phyloP scores from a whole-genome alignment of 2,113 vertebrate species.

The Indicator indicator region DNA sequence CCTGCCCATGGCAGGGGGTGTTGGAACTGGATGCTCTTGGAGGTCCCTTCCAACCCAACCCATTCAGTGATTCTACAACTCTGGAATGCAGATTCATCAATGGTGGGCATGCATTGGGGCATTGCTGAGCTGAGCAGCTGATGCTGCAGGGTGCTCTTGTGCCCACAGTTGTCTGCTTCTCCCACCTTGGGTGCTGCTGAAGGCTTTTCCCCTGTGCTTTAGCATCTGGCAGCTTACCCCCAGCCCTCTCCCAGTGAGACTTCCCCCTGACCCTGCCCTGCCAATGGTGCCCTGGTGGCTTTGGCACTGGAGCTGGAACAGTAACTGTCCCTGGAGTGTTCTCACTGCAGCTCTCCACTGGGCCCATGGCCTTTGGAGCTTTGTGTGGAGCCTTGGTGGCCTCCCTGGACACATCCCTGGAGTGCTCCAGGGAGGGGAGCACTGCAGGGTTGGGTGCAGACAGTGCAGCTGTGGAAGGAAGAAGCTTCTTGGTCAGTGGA shows the following conservation, averaged over 20 bases:
- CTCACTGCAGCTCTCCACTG: background rate
- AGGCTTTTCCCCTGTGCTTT: too few species aligned
- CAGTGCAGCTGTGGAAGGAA: rapidly evolving
- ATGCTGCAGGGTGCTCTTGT: too few species aligned
- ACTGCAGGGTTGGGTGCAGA: background rate
- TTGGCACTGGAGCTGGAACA: background rate
- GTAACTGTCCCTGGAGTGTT: background rate
- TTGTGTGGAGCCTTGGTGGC: background rate
- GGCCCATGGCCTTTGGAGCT: background rate
- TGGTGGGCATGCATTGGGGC: too few species aligned
- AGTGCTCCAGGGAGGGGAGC: rapidly evolving
- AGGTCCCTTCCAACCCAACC: background rate
- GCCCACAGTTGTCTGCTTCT: too few species aligned
- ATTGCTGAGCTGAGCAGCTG: too few species aligned
- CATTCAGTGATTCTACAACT: background rate
- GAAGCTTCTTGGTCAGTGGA: background rate
- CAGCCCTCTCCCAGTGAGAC: too few species aligned
- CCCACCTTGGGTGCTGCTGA: too few species aligned
- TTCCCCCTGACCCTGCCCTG: background rate
- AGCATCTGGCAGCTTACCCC: too few species aligned
- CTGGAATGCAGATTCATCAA: too few species aligned
- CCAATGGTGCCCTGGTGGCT: background rate
- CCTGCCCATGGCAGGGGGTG: background rate
- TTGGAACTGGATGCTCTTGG: background rate
- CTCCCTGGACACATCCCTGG: background rate